These are phyloP conservation scores for Choreutis nemorana DNA, from an alignment of 2,888 invertebrate species.

Conservation along the genomic window DNA sequence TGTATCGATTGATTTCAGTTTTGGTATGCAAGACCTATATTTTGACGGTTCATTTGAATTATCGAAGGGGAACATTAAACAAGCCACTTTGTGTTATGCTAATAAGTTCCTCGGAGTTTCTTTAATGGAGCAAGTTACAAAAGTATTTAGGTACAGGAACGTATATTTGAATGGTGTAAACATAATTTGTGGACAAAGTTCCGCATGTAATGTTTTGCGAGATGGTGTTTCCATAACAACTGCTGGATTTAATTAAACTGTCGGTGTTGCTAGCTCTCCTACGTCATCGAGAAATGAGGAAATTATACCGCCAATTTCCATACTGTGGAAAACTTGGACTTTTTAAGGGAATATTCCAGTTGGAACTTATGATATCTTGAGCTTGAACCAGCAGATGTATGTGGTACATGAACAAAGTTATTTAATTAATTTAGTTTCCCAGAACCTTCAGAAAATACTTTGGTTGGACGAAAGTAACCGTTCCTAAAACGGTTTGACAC, in stretches of 20 bases:
- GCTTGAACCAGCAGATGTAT: too few species aligned
- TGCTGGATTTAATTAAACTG: slow-evolving; percentile 45
- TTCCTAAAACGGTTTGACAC: too few species aligned
- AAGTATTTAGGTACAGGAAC: slow-evolving; percentile 51
- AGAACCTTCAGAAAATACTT: too few species aligned
- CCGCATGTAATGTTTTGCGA: slow-evolving; percentile 42
- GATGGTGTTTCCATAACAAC: slow-evolving; percentile 37
- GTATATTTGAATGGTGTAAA: slow-evolving; percentile 58
- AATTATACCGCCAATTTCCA: slow-evolving; percentile 12
- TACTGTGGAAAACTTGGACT: slow-evolving; percentile 6
- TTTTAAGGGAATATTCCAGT: slow-evolving; percentile 2
- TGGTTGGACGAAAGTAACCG: too few species aligned
- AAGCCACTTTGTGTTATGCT: slow-evolving; percentile 45
- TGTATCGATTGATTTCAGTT: too few species aligned
- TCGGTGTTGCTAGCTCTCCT: slow-evolving; percentile 21
- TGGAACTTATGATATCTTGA: too few species aligned
- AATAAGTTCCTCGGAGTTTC: slow-evolving; percentile 48
- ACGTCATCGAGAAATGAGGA: slow-evolving; percentile 13
- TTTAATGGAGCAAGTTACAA: slow-evolving; percentile 53
- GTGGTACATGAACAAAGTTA: too few species aligned
- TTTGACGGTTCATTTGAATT: slow-evolving; percentile 15
- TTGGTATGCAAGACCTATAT: too few species aligned
- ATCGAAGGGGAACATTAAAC: slow-evolving; percentile 35
- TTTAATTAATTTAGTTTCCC: too few species aligned
- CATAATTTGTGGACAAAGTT: slow-evolving; percentile 58